Percentiles rank a stretch among this genome's conserved stretches.
phyloP scores from a whole-genome alignment of 2,797 vertebrate species.

The Dipus sagitta region DNA sequence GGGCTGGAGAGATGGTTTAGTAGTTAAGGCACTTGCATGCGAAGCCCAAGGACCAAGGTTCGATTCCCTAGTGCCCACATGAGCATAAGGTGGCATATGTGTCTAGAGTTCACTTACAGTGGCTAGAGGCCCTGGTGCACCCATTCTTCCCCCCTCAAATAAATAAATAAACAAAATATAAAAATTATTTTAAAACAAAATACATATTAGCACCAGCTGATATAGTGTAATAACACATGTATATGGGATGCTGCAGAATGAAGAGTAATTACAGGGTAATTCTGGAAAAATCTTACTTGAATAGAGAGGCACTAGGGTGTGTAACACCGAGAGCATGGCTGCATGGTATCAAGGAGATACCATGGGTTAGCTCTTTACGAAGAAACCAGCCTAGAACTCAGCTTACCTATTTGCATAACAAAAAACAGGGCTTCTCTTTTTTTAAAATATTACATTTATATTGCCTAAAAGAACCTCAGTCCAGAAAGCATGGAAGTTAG shows the following conservation, averaged over 20 bases:
- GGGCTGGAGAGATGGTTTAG: too few species aligned
- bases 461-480: too few species aligned
- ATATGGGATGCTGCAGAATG: background rate
- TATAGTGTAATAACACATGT: background rate
- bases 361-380: background rate
- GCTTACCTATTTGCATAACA: background rate
- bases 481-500: background rate
- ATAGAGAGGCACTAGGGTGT: background rate
- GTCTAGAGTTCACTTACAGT: too few species aligned
- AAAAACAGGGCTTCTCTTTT: conserved; percentile 45
- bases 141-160: too few species aligned
- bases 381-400: conserved; percentile 1
- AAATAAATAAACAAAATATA: too few species aligned
- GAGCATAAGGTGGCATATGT: too few species aligned
- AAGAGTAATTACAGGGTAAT: background rate
- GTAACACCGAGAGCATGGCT: background rate
- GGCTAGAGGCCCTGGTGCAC: too few species aligned
- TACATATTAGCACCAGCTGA: background rate
- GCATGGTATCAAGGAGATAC: background rate
- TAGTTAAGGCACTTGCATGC: too few species aligned
- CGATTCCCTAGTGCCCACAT: too few species aligned
- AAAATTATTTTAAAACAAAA: conserved; percentile 36
- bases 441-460: background rate
- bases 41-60: too few species aligned
- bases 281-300: background rate